Percentiles rank a stretch among this genome's conserved stretches.
Conservation (phyloP, 2,888 invertebrate genomes). For the Hirtodrosophila cameraria region DNA sequence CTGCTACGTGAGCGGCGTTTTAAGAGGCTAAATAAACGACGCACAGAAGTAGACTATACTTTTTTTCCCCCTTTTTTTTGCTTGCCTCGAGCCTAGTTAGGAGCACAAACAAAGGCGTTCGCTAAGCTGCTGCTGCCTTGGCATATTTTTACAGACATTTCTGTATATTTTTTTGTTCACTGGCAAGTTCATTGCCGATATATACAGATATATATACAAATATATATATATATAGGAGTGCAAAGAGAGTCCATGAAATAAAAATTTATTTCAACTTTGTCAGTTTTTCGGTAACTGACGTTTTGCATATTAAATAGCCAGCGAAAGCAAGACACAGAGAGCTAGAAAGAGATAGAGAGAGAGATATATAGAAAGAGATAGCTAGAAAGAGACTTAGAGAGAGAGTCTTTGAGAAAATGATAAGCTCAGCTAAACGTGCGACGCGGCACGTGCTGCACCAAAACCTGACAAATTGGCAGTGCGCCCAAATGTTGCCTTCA, state of each 20-base stretch:
- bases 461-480: slow-evolving; percentile 74
- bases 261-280: slow-evolving; percentile 79
- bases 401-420: slow-evolving; percentile 71
- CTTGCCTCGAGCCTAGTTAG: slow-evolving; percentile 54
- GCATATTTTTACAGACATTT: slow-evolving; percentile 48
- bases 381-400: too few species aligned
- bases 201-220: slow-evolving; percentile 2
- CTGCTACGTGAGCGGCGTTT: slow-evolving; percentile 72
- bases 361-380: slow-evolving; percentile 1
- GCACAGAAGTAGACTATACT: slow-evolving; percentile 42
- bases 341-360: not conserved
- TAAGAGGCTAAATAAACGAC: slow-evolving; percentile 35
- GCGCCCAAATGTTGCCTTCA: slow-evolving; percentile 26
- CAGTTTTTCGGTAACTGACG: slow-evolving; percentile 70
- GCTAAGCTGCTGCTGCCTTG: slow-evolving; percentile 40
- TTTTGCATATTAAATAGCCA: slow-evolving; percentile 77
- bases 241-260: slow-evolving; percentile 72
- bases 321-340: not conserved
- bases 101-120: slow-evolving; percentile 42
- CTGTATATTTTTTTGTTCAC: slow-evolving; percentile 27
- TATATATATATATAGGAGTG: slow-evolving; percentile 24
- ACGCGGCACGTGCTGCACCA: slow-evolving; percentile 72
- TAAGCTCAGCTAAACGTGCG: slow-evolving; percentile 78
- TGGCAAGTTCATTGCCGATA: slow-evolving; percentile 81
- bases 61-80: slow-evolving; percentile 3